Percentiles rank a stretch among this genome's conserved stretches.
Evolutionary conservation across 2,797 vertebrate species (phyloP).

Genomic region (Epinephelus awoara): DNA sequence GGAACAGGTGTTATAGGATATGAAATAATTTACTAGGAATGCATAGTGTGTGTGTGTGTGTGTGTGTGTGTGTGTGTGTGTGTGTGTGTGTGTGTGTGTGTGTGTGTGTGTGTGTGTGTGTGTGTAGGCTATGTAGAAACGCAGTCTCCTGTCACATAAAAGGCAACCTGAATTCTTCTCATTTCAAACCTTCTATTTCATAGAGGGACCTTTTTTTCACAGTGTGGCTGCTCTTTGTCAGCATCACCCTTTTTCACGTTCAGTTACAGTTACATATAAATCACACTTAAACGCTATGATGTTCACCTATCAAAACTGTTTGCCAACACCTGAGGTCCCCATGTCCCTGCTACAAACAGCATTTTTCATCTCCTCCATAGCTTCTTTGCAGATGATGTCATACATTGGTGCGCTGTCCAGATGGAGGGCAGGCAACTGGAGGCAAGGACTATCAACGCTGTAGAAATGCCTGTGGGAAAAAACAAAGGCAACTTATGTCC

Average conservation of each 20-base stretch:
- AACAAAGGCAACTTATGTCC: too few species aligned
- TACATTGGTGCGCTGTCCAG: too few species aligned
- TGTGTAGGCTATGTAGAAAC: not conserved
- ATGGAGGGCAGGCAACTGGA: too few species aligned
- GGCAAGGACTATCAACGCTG: too few species aligned
- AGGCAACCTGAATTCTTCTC: slow-evolving; percentile 1
- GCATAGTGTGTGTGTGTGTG: not conserved
- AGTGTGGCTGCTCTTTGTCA: slow-evolving; percentile 39
- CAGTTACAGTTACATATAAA: slow-evolving; percentile 7
- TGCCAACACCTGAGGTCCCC: slow-evolving; percentile 41
- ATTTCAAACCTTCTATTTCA: not conserved
- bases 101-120: too few species aligned
- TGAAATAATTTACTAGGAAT: not conserved
- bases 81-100: not conserved
- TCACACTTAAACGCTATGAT: slow-evolving; percentile 1
- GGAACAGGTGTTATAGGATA: not conserved
- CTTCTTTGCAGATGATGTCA: too few species aligned
- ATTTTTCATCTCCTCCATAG: not conserved
- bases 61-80: not conserved
- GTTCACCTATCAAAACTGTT: slow-evolving; percentile 32
- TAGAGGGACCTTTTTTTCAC: not conserved
- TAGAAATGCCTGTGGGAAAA: too few species aligned
- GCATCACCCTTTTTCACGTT: slow-evolving; percentile 27
- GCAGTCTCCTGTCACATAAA: not conserved
- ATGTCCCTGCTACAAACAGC: not conserved